Evolutionary conservation across 1,140 invertebrate species (phyloP).

Genomic region (Lordiphosa clarofinis): DNA sequence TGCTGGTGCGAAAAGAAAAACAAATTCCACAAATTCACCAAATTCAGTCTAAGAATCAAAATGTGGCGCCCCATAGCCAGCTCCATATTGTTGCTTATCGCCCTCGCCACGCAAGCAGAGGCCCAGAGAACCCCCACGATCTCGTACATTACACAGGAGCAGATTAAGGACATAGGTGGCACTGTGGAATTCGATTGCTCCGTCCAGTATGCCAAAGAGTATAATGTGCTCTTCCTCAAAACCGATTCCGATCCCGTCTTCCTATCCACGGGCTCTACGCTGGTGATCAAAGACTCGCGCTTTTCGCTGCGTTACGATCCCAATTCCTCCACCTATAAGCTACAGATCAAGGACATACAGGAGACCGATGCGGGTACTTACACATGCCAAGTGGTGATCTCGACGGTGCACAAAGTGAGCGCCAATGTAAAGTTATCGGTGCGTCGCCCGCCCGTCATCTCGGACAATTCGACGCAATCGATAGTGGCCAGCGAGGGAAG

Average conservation of each 20-base stretch:
- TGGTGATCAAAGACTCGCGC: constrained; percentile 92
- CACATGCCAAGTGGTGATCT: constrained; percentile 91
- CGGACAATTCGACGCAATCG: constrained; percentile 94
- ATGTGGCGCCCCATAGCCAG: constrained; percentile 43
- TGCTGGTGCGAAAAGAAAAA: constrained; percentile 35
- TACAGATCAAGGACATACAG: constrained; percentile 96
- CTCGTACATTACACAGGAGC: constrained; percentile 93
- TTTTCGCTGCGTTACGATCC: constrained; percentile 91
- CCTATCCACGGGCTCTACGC: constrained; percentile 88
- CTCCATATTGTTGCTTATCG: constrained; percentile 26
- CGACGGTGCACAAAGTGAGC: constrained; percentile 87
- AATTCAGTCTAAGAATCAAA: constrained; percentile 4
- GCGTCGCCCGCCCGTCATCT: constrained; percentile 92
- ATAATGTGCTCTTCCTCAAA: constrained; percentile 92
- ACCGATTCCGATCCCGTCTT: constrained; percentile 80
- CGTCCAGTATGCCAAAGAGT: constrained; percentile 92
- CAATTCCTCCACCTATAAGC: constrained; percentile 88
- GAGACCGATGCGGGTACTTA: constrained; percentile 95
- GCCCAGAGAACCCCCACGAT: constrained; percentile 92
- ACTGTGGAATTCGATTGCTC: constrained; percentile 93
- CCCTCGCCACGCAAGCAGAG: constrained; percentile 39
- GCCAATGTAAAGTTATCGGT: constrained; percentile 92
- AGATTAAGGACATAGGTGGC: constrained; percentile 94
- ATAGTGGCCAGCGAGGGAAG: constrained; percentile 91
- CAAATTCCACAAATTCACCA: constrained; percentile 11